Evolutionary conservation across 2,888 invertebrate genomes (phyloP).

Genomic region (Tupiocoris notatus): DNA sequence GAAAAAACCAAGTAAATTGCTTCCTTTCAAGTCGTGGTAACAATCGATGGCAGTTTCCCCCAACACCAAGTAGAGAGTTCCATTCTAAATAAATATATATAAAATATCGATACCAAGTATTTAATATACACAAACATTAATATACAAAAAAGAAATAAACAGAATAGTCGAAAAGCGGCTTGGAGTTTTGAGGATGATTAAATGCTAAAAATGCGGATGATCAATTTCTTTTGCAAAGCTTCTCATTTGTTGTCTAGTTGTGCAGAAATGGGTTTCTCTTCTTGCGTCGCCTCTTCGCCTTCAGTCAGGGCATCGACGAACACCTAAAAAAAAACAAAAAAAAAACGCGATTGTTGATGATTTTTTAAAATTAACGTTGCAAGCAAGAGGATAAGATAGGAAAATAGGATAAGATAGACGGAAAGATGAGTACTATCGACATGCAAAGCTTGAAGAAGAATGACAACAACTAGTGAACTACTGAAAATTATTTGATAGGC

Average conservation of each 20-base stretch:
- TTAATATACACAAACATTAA: slow-evolving; percentile 35
- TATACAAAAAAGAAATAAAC: slow-evolving; percentile 31
- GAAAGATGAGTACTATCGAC: no score
- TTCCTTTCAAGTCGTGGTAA: slow-evolving; percentile 38
- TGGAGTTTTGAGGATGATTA: not conserved
- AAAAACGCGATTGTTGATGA: not conserved
- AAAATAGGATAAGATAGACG: no score
- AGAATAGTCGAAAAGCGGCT: slow-evolving; percentile 21
- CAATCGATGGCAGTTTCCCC: slow-evolving; percentile 34
- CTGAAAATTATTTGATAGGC: no score
- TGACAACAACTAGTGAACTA: no score
- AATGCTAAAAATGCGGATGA: slow-evolving; percentile 33
- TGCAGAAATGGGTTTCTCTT: slow-evolving; percentile 44
- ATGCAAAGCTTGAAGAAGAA: no score
- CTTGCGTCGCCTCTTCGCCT: slow-evolving; percentile 51
- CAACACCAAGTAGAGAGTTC: slow-evolving; percentile 9
- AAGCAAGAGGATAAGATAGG: no score
- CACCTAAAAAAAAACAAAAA: slow-evolving; percentile 53
- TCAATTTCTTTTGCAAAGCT: slow-evolving; percentile 8
- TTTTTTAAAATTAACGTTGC: no score
- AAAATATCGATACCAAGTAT: slow-evolving; percentile 38
- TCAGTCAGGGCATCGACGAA: slow-evolving; percentile 54
- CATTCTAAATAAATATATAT: slow-evolving; percentile 13
- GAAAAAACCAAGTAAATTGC: slow-evolving; percentile 20
- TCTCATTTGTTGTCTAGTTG: slow-evolving; percentile 28